phyloP scores from a whole-genome alignment of 2,888 invertebrate genomes.

The Dyspetes luteomarginatus region DNA sequence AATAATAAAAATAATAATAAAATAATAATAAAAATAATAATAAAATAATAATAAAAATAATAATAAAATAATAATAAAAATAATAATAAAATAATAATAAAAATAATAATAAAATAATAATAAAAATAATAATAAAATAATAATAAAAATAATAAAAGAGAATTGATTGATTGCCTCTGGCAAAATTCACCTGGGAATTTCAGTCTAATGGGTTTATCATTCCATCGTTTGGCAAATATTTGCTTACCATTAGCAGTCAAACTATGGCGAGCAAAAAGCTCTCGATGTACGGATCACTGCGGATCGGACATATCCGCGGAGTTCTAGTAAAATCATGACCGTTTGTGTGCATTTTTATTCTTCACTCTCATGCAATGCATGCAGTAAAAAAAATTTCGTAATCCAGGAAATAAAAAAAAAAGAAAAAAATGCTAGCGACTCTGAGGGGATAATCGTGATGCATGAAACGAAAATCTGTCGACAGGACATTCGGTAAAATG shows the following conservation, averaged over 20 bases:
- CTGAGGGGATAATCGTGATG: too few species aligned
- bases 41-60: too few species aligned
- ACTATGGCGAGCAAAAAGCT: not conserved
- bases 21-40: too few species aligned
- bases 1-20: too few species aligned
- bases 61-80: too few species aligned
- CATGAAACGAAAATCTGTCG: slow-evolving; percentile 32
- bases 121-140: too few species aligned
- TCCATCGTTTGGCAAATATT: slow-evolving; percentile 32
- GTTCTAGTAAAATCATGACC: slow-evolving; percentile 12
- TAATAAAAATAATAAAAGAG: not conserved
- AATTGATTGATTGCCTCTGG: not conserved
- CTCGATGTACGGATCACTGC: not conserved
- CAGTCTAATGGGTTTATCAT: slow-evolving; percentile 22
- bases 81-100: too few species aligned
- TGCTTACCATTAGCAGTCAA: slow-evolving; percentile 32
- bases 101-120: too few species aligned
- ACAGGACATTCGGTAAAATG: slow-evolving; percentile 50
- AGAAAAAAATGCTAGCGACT: too few species aligned
- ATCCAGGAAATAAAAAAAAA: too few species aligned
- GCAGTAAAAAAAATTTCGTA: too few species aligned
- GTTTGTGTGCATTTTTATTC: not conserved
- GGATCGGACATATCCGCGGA: slow-evolving; percentile 7
- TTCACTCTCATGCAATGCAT: too few species aligned
- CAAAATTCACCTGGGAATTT: slow-evolving; percentile 5